These are phyloP conservation scores for Leptopilina syphax DNA, from an alignment of 2,888 invertebrate species.

Conservation along the genomic window DNA sequence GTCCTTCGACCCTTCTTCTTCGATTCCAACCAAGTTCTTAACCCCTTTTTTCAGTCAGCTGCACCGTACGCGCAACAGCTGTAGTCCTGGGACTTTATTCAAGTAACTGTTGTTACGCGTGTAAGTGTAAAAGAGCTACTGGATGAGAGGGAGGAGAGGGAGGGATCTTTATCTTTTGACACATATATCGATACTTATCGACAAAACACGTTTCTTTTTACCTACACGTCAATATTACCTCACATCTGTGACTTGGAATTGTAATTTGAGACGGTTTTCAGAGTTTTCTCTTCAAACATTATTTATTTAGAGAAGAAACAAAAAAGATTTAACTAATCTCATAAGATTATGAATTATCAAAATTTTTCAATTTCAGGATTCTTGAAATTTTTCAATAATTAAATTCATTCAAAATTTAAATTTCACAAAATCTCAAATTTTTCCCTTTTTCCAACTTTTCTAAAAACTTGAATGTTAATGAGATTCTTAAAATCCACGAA, in stretches of 20 bases:
- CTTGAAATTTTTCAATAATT: too few relatives aligned
- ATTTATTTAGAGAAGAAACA: too few relatives aligned
- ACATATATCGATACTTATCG: slow-evolving; percentile 44
- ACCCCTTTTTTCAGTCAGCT: slow-evolving; percentile 76
- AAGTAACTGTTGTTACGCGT: slow-evolving; percentile 51
- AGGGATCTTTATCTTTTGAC: slow-evolving; percentile 50
- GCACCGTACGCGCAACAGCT: slow-evolving; percentile 71
- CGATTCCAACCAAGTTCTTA: slow-evolving; percentile 67
- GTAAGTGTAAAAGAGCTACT: slow-evolving; percentile 39
- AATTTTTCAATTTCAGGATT: too few relatives aligned
- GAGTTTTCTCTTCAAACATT: neutral
- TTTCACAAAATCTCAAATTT: too few relatives aligned
- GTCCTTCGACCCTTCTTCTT: slow-evolving; percentile 59
- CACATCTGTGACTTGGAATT: slow-evolving; percentile 26
- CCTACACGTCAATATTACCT: slow-evolving; percentile 40
- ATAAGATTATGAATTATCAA: too few relatives aligned
- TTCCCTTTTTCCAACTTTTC: too few relatives aligned
- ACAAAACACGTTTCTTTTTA: slow-evolving; percentile 49
- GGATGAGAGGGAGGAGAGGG: slow-evolving; percentile 54
- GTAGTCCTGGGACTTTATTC: slow-evolving; percentile 60
- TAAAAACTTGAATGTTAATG: too few relatives aligned
- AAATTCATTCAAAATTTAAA: too few relatives aligned
- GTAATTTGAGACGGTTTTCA: neutral
- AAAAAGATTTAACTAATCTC: too few relatives aligned
- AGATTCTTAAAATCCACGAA: too few relatives aligned